phyloP scores from a whole-genome alignment of 2,888 invertebrate species.

The Mellilla xanthometata region DNA sequence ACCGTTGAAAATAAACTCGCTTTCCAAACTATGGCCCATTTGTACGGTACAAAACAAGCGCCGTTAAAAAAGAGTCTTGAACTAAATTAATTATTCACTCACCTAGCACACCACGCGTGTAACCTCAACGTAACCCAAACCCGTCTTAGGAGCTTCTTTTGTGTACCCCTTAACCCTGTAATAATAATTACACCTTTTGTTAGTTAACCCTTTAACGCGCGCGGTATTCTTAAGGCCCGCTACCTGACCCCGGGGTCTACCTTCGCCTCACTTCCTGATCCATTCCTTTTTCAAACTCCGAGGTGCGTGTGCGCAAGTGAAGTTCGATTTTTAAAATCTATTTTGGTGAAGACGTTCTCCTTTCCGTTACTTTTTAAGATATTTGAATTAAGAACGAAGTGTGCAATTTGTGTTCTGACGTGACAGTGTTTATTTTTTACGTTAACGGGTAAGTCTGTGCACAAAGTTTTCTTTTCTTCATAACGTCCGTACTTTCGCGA shows the following conservation, averaged over 20 bases:
- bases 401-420: slow-evolving; percentile 3
- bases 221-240: slow-evolving; percentile 73
- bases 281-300: slow-evolving; percentile 70
- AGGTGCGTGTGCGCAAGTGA: slow-evolving; percentile 72
- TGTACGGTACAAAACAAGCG: slow-evolving; percentile 10
- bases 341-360: background rate
- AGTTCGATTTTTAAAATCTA: slow-evolving; percentile 37
- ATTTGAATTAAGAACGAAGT: slow-evolving; percentile 2
- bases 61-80: slow-evolving; percentile 25
- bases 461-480: background rate
- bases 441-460: slow-evolving; percentile 9
- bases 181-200: slow-evolving; percentile 78
- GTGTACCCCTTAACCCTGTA: slow-evolving; percentile 65
- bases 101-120: slow-evolving; percentile 52
- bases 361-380: background rate
- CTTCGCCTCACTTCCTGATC: slow-evolving; percentile 76
- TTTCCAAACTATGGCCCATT: no score
- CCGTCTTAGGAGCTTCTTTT: slow-evolving; percentile 57
- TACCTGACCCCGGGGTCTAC: slow-evolving; percentile 74
- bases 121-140: slow-evolving; percentile 66
- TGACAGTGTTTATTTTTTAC: slow-evolving; percentile 7
- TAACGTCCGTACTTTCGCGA: slow-evolving; percentile 1
- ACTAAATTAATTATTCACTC: slow-evolving; percentile 38
- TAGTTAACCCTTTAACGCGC: slow-evolving; percentile 76
- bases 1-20: no score